A percentile compares a stretch with the other conserved stretches of the same genome.
Conservation (phyloP, 2,113 vertebrate species). For the Brachypteracias leptosomus region DNA sequence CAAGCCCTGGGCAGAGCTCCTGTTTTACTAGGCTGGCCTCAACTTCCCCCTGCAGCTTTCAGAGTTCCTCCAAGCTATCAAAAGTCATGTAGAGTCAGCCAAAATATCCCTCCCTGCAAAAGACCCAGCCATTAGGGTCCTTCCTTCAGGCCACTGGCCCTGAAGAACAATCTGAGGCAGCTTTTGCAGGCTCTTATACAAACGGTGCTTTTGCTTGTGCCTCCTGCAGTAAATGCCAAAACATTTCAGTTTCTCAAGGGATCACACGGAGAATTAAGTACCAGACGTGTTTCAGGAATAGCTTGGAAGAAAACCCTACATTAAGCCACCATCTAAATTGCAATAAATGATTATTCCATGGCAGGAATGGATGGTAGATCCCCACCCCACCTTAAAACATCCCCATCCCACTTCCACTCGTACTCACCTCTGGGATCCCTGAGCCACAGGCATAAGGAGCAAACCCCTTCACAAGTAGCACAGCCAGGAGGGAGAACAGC, state of each 20-base stretch:
- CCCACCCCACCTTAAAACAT: background rate
- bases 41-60: background rate
- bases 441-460: conserved; percentile 96
- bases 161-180: background rate
- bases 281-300: background rate
- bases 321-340: background rate
- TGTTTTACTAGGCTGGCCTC: background rate
- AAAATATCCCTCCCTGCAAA: background rate
- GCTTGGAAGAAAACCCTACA: fast-evolving
- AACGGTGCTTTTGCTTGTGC: fast-evolving
- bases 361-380: background rate
- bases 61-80: background rate
- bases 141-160: background rate
- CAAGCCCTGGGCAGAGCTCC: conserved; percentile 39
- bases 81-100: background rate
- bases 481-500: conserved; percentile 90
- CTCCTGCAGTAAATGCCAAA: background rate
- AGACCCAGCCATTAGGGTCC: background rate
- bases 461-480: conserved; percentile 88
- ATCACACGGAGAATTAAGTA: background rate
- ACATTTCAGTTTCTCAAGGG: background rate
- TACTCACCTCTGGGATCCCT: conserved; percentile 93
- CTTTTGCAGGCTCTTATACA: background rate
- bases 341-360: background rate
- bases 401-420: background rate